phyloP scores from a whole-genome alignment of 2,797 vertebrate genomes.

The Enteromius thamalakanensis region DNA sequence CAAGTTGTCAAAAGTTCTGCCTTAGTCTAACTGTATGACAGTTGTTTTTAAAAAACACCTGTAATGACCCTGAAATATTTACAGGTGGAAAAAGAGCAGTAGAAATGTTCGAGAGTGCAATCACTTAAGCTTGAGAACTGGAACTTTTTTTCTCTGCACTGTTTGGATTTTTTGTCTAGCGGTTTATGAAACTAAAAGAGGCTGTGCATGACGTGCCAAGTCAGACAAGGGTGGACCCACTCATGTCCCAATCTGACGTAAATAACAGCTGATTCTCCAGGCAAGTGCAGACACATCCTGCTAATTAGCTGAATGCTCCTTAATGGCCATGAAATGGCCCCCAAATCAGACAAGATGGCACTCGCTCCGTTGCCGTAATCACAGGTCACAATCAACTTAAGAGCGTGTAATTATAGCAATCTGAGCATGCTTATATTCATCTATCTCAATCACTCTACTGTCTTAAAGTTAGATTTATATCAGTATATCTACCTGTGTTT shows the following conservation, averaged over 20 bases:
- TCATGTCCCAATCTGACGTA: not conserved
- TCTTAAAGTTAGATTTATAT: not conserved
- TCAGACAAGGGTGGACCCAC: not conserved
- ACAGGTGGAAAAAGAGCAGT: no score
- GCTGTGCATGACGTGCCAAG: not conserved
- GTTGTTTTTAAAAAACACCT: not conserved
- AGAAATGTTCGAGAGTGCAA: not conserved
- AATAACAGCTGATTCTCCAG: constrained; percentile 37
- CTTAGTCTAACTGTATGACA: not conserved
- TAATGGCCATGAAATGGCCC: constrained; percentile 42
- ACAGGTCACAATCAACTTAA: constrained; percentile 45
- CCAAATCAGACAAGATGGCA: constrained; percentile 47
- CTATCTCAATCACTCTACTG: constrained; percentile 11
- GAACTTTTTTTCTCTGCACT: not conserved
- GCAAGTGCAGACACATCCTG: constrained; percentile 37
- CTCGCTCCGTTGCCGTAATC: constrained; percentile 45
- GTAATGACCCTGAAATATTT: not conserved
- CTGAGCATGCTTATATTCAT: constrained; percentile 14
- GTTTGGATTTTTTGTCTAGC: no score
- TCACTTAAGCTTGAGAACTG: not conserved
- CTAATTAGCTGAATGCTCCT: constrained; percentile 49
- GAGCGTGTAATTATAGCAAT: constrained; percentile 46
- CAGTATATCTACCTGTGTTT: not conserved
- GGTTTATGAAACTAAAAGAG: not conserved
- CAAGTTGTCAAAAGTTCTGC: not conserved